Evolutionary conservation across 2,797 vertebrate genomes (phyloP).

Genomic region (Bovichtus diacanthus): DNA sequence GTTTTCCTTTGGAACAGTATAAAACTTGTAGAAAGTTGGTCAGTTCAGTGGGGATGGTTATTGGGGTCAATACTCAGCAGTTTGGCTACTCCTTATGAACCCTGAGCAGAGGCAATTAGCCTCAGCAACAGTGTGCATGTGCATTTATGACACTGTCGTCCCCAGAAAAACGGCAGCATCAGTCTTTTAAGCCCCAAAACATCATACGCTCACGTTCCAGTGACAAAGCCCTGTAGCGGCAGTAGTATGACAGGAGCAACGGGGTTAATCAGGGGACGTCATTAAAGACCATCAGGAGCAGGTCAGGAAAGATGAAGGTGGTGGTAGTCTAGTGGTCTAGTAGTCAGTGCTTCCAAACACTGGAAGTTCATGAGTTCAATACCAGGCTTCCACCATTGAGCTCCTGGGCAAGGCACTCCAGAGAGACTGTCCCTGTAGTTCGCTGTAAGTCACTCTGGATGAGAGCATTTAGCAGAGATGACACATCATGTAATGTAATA

Average conservation of each 20-base stretch:
- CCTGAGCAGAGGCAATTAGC: neutral
- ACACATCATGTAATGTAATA: too few relatives aligned
- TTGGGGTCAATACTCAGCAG: neutral
- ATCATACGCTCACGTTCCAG: neutral
- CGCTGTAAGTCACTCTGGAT: too few relatives aligned
- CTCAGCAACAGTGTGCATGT: neutral
- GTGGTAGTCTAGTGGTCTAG: too few relatives aligned
- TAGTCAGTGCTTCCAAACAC: too few relatives aligned
- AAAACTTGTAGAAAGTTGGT: neutral
- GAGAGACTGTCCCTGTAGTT: too few relatives aligned
- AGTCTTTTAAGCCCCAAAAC: neutral
- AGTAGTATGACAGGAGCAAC: neutral
- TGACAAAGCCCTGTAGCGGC: neutral
- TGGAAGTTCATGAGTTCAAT: too few relatives aligned
- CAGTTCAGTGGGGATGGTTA: neutral
- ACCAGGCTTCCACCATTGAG: too few relatives aligned
- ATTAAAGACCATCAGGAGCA: neutral
- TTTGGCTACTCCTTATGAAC: neutral
- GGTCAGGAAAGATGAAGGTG: neutral
- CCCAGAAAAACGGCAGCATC: fast-evolving
- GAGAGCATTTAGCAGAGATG: too few relatives aligned
- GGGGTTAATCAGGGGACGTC: neutral
- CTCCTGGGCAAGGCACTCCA: too few relatives aligned
- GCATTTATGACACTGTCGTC: neutral
- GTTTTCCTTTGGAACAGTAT: neutral